These are phyloP conservation scores for Metalampra italica DNA, from an alignment of 2,888 invertebrate species.

Conservation along the genomic window DNA sequence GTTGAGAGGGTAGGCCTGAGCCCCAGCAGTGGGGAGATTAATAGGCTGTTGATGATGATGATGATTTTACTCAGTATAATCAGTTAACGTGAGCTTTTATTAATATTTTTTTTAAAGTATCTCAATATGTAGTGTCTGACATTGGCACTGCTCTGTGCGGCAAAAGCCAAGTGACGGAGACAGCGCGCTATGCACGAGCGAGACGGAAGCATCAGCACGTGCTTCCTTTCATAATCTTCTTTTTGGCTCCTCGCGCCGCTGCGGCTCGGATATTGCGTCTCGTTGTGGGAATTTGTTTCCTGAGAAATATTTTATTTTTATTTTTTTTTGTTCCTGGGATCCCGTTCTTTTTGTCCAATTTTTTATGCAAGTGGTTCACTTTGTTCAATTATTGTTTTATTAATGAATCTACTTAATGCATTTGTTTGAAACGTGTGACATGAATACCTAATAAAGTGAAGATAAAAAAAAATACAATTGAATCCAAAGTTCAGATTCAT, in stretches of 20 bases:
- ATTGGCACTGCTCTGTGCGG: slow-evolving; percentile 27
- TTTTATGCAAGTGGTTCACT: slow-evolving; percentile 13
- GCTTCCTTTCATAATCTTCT: slow-evolving; percentile 67
- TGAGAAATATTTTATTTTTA: slow-evolving; percentile 39
- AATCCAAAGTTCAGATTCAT: too few species aligned
- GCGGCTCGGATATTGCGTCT: slow-evolving; percentile 61
- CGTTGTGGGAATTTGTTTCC: slow-evolving; percentile 64
- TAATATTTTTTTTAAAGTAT: too few species aligned
- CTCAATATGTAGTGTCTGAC: not conserved
- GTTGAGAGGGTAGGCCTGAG: too few species aligned
- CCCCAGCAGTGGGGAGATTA: too few species aligned
- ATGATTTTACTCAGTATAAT: too few species aligned
- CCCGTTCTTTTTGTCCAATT: slow-evolving; percentile 14
- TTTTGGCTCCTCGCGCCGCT: slow-evolving; percentile 63
- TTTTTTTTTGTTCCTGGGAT: slow-evolving; percentile 20
- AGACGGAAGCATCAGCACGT: slow-evolving; percentile 59
- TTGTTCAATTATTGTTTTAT: slow-evolving; percentile 1
- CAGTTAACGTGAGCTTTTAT: too few species aligned
- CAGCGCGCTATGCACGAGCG: slow-evolving; percentile 31
- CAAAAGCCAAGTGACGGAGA: slow-evolving; percentile 28
- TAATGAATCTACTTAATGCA: slow-evolving; percentile 4
- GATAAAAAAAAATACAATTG: too few species aligned
- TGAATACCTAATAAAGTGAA: too few species aligned
- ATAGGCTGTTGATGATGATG: too few species aligned
- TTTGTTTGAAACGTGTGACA: too few species aligned